Percentiles rank a stretch among this genome's conserved stretches.
Evolutionary conservation across 2,113 vertebrate species (phyloP).

Genomic region (Callocephalon fimbriatum): DNA sequence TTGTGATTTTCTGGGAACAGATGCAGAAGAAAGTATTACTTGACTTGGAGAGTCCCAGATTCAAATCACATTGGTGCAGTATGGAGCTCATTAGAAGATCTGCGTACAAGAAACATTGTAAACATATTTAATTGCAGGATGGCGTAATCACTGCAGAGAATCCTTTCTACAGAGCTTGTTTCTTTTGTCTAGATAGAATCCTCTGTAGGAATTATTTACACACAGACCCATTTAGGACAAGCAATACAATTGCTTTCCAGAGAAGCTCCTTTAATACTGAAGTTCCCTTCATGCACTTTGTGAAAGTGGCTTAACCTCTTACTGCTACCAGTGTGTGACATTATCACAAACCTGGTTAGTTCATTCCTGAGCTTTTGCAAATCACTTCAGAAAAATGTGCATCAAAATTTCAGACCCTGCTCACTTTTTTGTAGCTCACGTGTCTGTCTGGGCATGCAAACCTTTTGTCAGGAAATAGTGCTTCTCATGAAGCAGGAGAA

Average conservation of each 20-base stretch:
- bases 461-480: not conserved
- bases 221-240: not conserved
- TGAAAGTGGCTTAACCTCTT: slow-evolving; percentile 6
- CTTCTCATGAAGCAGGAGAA: not conserved
- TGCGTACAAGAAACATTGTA: slow-evolving; percentile 9
- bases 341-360: not conserved
- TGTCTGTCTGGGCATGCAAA: not conserved
- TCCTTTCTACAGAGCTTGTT: not conserved
- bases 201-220: not conserved
- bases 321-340: not conserved
- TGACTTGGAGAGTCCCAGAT: not conserved
- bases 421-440: not conserved
- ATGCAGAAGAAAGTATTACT: not conserved
- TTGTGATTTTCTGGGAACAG: slow-evolving; percentile 20
- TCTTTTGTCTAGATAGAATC: not conserved
- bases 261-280: not conserved
- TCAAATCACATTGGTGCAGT: not conserved
- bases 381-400: not conserved
- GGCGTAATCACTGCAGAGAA: slow-evolving; percentile 12
- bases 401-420: not conserved
- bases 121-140: slow-evolving; percentile 46
- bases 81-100: slow-evolving; percentile 40
- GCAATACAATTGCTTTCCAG: not conserved
- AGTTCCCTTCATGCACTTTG: not conserved
- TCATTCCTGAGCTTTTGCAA: not conserved